Conservation (phyloP, 2,888 invertebrate species). For the Nudaria mundana region DNA sequence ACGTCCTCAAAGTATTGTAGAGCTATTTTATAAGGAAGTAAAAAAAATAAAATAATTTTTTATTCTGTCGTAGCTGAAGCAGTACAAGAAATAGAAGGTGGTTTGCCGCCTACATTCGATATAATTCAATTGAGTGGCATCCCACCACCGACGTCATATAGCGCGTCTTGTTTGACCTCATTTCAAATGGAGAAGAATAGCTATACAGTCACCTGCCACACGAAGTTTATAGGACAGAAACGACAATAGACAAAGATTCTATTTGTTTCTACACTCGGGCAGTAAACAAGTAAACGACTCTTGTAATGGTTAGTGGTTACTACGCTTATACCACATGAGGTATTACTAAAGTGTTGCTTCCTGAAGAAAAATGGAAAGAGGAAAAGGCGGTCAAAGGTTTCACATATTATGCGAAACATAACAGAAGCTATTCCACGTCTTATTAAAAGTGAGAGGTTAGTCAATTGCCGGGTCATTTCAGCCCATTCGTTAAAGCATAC, state of each 20-base stretch:
- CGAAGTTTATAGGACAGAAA: constrained; percentile 12
- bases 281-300: too few species aligned
- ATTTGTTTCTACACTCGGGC: constrained; percentile 7
- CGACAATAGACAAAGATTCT: constrained; percentile 9
- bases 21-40: constrained; percentile 8
- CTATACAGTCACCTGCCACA: constrained; percentile 46
- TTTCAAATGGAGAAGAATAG: constrained; percentile 48
- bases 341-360: too few species aligned
- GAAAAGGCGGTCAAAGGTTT: too few species aligned
- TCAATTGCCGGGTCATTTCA: too few species aligned
- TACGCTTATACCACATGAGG: too few species aligned
- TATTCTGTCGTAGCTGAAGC: constrained; percentile 30
- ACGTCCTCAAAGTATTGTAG: constrained; percentile 11
- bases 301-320: too few species aligned
- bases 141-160: constrained; percentile 42
- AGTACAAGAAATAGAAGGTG: constrained; percentile 38
- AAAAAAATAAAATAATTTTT: constrained; percentile 18
- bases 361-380: too few species aligned
- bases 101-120: constrained; percentile 52
- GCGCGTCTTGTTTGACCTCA: constrained; percentile 59
- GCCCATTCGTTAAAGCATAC: too few species aligned
- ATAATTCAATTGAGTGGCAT: constrained; percentile 58
- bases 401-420: too few species aligned
- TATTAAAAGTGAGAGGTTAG: too few species aligned
- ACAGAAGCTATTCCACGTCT: too few species aligned